These are phyloP conservation scores for Gobio occitaniae DNA, from an alignment of 2,797 vertebrate species.

Conservation along the genomic window DNA sequence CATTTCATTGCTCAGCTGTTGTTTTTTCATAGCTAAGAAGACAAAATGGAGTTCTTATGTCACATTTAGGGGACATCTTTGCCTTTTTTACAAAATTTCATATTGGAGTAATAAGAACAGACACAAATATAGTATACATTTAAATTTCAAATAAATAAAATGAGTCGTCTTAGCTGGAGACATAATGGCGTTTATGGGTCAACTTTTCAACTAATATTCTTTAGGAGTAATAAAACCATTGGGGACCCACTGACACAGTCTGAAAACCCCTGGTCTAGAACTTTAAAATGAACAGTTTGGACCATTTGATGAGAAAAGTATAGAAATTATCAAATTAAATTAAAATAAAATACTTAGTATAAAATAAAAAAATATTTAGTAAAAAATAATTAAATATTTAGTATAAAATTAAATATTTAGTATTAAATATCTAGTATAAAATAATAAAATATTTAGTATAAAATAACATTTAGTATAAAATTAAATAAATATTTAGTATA, in stretches of 20 bases:
- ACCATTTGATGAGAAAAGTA: not conserved
- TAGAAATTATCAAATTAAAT: too few relatives aligned
- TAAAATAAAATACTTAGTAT: too few relatives aligned
- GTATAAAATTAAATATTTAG: too few relatives aligned
- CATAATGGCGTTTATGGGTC: not conserved
- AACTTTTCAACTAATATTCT: not conserved
- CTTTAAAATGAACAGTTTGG: too few relatives aligned
- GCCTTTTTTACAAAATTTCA: not conserved
- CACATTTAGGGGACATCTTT: not conserved
- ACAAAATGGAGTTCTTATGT: not conserved
- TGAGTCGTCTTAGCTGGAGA: not conserved
- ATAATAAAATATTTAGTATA: too few relatives aligned
- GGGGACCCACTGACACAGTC: too few relatives aligned
- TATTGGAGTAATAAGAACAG: not conserved
- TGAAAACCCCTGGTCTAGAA: too few relatives aligned
- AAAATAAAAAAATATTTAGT: too few relatives aligned
- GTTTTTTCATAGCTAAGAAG: not conserved
- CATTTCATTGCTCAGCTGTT: not conserved
- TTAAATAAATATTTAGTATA: too few relatives aligned
- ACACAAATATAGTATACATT: not conserved
- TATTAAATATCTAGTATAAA: too few relatives aligned
- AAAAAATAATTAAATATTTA: too few relatives aligned
- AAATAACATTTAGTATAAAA: too few relatives aligned
- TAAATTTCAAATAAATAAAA: not conserved
- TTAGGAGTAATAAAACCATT: not conserved